phyloP scores from a whole-genome alignment of 2,888 invertebrate species.

The Tinea pellionella region DNA sequence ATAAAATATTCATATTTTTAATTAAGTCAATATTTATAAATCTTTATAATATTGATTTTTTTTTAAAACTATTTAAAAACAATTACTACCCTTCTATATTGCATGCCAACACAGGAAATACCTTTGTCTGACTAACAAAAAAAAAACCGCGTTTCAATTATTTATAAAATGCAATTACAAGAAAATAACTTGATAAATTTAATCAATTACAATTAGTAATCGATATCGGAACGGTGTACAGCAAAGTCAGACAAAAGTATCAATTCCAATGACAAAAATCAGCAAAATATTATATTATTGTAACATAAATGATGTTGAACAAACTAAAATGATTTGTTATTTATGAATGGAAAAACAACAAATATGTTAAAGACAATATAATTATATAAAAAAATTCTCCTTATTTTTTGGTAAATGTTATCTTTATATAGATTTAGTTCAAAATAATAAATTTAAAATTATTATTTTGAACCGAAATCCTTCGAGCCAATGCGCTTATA shows the following conservation, averaged over 20 bases:
- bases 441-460: not conserved
- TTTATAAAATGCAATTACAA: not conserved
- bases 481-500: too few relatives aligned
- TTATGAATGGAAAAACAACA: not conserved
- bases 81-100: not conserved
- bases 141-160: too few relatives aligned
- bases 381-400: not conserved
- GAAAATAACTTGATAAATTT: not conserved
- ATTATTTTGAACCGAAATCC: too few relatives aligned
- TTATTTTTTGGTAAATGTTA: not conserved
- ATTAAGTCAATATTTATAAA: too few relatives aligned
- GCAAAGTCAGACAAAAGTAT: not conserved
- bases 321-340: not conserved
- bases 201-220: not conserved
- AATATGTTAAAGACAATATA: not conserved
- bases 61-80: not conserved
- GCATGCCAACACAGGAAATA: not conserved
- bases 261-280: not conserved
- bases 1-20: too few relatives aligned
- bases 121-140: not conserved
- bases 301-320: too few relatives aligned
- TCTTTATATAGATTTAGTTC: not conserved
- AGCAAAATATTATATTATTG: too few relatives aligned
- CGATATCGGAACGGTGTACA: too few relatives aligned
- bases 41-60: too few relatives aligned